phyloP scores from a whole-genome alignment of 2,113 vertebrate species.

The Turnix velox region DNA sequence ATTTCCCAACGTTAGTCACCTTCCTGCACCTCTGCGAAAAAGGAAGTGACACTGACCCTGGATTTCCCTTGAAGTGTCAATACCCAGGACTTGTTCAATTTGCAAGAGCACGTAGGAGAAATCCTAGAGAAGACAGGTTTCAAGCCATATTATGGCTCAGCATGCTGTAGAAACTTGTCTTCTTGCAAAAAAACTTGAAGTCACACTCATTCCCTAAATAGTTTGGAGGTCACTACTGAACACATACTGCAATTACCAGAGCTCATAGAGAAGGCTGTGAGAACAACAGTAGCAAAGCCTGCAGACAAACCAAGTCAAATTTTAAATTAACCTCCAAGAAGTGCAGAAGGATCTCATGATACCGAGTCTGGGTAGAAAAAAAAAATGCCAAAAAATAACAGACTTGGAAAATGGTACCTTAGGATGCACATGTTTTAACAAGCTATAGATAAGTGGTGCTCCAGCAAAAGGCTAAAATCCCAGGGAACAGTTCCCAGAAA shows the following conservation, averaged over 20 bases:
- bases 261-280: not conserved
- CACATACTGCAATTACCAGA: not conserved
- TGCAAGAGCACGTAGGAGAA: not conserved
- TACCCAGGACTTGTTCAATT: not conserved
- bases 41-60: not conserved
- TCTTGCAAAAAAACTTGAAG: conserved; percentile 6
- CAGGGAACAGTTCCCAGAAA: not conserved
- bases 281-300: conserved; percentile 40
- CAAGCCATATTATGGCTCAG: not conserved
- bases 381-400: conserved; percentile 2
- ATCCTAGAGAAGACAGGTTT: not conserved
- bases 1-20: not conserved
- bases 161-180: not conserved
- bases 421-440: rapidly evolving
- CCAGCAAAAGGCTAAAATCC: not conserved
- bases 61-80: not conserved
- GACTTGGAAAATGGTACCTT: not conserved
- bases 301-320: conserved; percentile 30
- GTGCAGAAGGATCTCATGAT: conserved; percentile 21
- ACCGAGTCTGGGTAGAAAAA: conserved; percentile 32
- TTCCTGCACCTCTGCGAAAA: not conserved
- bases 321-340: conserved; percentile 45
- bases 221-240: conserved; percentile 30
- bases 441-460: not conserved
- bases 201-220: conserved; percentile 26